Percentiles rank a stretch among this genome's conserved stretches.
Evolutionary conservation across 1,140 invertebrate species (phyloP).

Genomic region (Drosophila insularis): DNA sequence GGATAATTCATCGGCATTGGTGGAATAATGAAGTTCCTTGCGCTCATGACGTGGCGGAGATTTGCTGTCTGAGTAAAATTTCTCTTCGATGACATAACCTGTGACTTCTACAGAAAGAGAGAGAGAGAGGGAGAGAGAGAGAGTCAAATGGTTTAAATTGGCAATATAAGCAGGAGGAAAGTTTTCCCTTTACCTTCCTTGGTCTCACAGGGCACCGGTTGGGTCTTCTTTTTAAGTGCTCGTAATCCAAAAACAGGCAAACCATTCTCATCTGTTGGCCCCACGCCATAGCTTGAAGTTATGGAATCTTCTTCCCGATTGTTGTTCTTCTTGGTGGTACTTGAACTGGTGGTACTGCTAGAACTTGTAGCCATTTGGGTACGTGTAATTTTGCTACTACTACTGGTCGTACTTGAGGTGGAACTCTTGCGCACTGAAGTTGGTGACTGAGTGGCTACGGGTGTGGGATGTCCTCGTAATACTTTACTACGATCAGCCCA

Average conservation of each 20-base stretch:
- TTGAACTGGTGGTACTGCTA: constrained; percentile 79
- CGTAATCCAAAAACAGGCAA: constrained; percentile 89
- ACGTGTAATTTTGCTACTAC: constrained; percentile 41
- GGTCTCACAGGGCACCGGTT: constrained; percentile 77
- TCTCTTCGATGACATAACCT: constrained; percentile 86
- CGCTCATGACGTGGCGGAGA: constrained; percentile 86
- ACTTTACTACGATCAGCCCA: constrained; percentile 85
- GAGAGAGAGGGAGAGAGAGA: not conserved
- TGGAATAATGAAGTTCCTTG: constrained; percentile 87
- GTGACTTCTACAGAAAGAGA: constrained; percentile 83
- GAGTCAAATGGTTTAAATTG: not conserved
- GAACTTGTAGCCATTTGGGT: constrained; percentile 72
- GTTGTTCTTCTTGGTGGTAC: constrained; percentile 63
- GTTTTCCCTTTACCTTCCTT: constrained; percentile 83
- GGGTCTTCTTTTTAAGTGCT: constrained; percentile 87
- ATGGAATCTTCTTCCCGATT: constrained; percentile 84
- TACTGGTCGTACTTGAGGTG: constrained; percentile 40
- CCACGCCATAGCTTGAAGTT: constrained; percentile 91
- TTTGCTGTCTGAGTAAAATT: constrained; percentile 87
- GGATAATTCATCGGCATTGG: constrained; percentile 85
- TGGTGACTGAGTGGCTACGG: constrained; percentile 14
- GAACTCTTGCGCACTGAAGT: constrained; percentile 39
- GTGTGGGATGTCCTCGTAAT: constrained; percentile 48
- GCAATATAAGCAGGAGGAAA: not conserved
- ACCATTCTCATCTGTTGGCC: constrained; percentile 91